phyloP scores from a whole-genome alignment of 2,113 vertebrate genomes.

The Arvicanthis niloticus region DNA sequence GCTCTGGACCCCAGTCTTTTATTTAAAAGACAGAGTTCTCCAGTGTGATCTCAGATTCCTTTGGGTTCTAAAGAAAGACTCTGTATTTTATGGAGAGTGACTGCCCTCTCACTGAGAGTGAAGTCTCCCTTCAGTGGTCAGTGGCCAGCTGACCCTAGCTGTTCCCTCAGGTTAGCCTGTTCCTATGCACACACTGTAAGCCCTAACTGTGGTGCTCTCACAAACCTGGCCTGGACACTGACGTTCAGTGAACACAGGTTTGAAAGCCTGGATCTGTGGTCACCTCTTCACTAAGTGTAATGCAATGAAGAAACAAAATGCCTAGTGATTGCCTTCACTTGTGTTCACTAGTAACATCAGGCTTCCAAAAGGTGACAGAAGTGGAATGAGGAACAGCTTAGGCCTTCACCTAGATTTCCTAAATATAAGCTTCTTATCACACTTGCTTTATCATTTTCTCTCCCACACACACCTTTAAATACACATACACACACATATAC shows the following conservation, averaged over 20 bases:
- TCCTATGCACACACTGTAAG: too few relatives aligned
- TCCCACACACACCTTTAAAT: neutral
- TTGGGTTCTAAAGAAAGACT: neutral
- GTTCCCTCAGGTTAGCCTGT: too few relatives aligned
- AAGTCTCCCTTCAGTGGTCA: neutral
- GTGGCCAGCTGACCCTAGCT: neutral
- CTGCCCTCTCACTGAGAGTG: neutral
- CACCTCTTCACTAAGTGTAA: constrained; percentile 44
- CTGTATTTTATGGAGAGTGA: neutral
- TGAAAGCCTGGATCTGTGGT: neutral
- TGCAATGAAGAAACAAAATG: constrained; percentile 37
- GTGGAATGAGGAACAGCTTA: neutral
- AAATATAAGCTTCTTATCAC: neutral
- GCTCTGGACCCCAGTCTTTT: neutral
- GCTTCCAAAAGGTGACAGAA: neutral
- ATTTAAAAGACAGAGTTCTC: neutral
- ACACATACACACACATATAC: neutral
- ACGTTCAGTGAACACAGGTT: neutral
- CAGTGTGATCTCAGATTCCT: neutral
- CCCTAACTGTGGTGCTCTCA: neutral
- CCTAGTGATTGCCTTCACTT: constrained; percentile 5
- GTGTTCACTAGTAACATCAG: constrained; percentile 20
- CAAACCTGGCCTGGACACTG: constrained; percentile 11
- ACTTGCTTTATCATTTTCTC: neutral
- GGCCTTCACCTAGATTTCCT: neutral